Base-by-base conservation (phyloP, 1,140 invertebrate genomes). In the Diabrotica undecimpunctata region DNA sequence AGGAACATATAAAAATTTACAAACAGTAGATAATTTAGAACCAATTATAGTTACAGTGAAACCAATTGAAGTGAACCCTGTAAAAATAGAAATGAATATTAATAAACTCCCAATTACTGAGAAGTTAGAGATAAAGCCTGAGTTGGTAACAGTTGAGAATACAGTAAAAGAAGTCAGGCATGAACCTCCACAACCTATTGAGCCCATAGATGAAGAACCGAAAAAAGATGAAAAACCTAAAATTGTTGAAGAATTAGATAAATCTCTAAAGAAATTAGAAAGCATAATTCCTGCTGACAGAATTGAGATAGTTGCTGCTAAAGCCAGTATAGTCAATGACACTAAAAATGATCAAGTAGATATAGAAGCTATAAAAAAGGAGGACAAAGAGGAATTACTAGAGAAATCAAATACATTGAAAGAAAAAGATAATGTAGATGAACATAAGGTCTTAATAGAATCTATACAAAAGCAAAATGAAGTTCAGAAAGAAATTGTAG, bases 1-100 rank as follows among this genome's bases (percentile, higher is more conserved):
- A 13, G 92, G 93, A 66, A 95, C 94, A 0, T 95, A 91, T 75
- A 90, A 91, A 5, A 95, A 93, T 78, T 79, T 96, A 41, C 87
- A 87, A 78, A 88, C 90, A 0, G 86, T 88, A 5, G 90, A 92
- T 7, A 67, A 53, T 61, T 66, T 81, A 86, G 69, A 72, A 77
- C 72, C 70, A 75, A 8, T 10, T 10, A 8, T 46, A 46, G 57
- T 38, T 51, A 53, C 54, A 35, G 14, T 13, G 5, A 61, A 57
- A 52, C 46, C 41, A 11, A 5, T 46, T 5, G 53, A 39, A 10
- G 8, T 37, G 39, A 38, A 38, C n/a, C 11, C 11, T 8, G 10
- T 54, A 6, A 54, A 62, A 54, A 14, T 62, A 13, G 12, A 54
- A 13, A 5, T 5, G 4, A 54, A 12, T 54, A 14, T 62, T 0